Evolutionary conservation across 1,140 invertebrate genomes (phyloP), one percentile per base, ranked within the genome.

Genomic region (Camponotus pennsylvanicus): DNA sequence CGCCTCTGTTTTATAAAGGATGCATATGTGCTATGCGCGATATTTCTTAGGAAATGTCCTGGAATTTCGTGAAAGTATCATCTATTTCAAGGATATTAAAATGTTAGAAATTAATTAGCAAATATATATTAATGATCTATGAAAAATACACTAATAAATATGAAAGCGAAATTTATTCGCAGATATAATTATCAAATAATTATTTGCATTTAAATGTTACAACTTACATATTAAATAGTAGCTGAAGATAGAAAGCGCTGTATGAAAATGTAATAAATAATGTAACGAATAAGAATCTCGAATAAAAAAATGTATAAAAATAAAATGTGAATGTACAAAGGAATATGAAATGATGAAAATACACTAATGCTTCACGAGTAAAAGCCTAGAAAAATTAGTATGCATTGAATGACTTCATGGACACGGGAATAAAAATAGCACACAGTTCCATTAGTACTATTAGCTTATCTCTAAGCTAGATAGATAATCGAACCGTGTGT

Each of bases 391-490:
- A 45, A 63, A 75, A 63, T 73, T 37, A 73, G 70, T 55, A 52
- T 71, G 15, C 40, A 11, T 34, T n/a, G 66, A 83, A 45, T 13
- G 52, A 59, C 70, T 61, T 73, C 79, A 71, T 8, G 55, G 18
- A 45, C 40, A 45, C 32, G 15, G 4, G 49, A 75, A 5, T 11
- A 52, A 40, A 57, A 45, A 71, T 42, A 55, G 27, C 21, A 27
- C 34, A 32, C 34, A 32, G 9, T 13, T 0, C n/a, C 71, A 63
- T 89, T 80, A 63, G 63, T 3, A 49, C 64, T 64, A 66, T 90
- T 80, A 77, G 70, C 76, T 89, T 89, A 87, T 90, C 86, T 82
- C 4, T 61, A 57, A 42, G 42, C 67, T 88, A 80, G 49, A 86
- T 86, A 76, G 75, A 69, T 55, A 45, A 75, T 73, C 73, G 71